A percentile compares a stretch with the other conserved stretches of the same genome.
phyloP scores from a whole-genome alignment of 1,140 invertebrate genomes.

The Pararge aegeria region DNA sequence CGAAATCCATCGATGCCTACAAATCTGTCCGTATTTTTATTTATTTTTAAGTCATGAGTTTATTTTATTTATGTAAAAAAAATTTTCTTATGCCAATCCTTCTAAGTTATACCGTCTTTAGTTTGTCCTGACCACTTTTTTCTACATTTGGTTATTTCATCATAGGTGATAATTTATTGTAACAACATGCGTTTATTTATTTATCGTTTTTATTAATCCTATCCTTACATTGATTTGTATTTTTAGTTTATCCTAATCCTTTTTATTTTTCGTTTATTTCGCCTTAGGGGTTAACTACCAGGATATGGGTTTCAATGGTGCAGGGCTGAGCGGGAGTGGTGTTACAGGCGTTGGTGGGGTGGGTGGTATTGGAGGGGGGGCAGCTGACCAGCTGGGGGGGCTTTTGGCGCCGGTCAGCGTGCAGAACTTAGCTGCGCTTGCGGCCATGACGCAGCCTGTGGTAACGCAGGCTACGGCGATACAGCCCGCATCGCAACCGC shows the following conservation, averaged over 20 bases:
- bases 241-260: slow-evolving; percentile 16
- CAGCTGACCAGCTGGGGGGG: slow-evolving; percentile 78
- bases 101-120: too few species aligned
- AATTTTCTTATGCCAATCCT: too few species aligned
- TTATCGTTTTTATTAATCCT: not conserved
- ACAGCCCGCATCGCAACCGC: slow-evolving; percentile 71
- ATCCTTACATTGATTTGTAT: slow-evolving; percentile 14
- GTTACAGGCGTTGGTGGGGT: slow-evolving; percentile 36
- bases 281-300: slow-evolving; percentile 72
- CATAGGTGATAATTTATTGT: too few species aligned
- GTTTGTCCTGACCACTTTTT: too few species aligned
- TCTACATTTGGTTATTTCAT: too few species aligned
- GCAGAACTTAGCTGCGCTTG: slow-evolving; percentile 93
- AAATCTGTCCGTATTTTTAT: not conserved
- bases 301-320: slow-evolving; percentile 76
- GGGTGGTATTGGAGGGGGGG: slow-evolving; percentile 46
- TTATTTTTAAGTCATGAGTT: not conserved
- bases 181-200: too few species aligned
- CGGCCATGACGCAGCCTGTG: slow-evolving; percentile 88
- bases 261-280: slow-evolving; percentile 33
- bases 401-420: slow-evolving; percentile 90
- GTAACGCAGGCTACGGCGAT: slow-evolving; percentile 81
- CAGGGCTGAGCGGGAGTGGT: slow-evolving; percentile 74
- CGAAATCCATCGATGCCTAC: not conserved
- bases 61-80: too few species aligned